These are phyloP conservation scores for Aethina tumida DNA, from an alignment of 1,140 invertebrate genomes.

Conservation along the genomic window DNA sequence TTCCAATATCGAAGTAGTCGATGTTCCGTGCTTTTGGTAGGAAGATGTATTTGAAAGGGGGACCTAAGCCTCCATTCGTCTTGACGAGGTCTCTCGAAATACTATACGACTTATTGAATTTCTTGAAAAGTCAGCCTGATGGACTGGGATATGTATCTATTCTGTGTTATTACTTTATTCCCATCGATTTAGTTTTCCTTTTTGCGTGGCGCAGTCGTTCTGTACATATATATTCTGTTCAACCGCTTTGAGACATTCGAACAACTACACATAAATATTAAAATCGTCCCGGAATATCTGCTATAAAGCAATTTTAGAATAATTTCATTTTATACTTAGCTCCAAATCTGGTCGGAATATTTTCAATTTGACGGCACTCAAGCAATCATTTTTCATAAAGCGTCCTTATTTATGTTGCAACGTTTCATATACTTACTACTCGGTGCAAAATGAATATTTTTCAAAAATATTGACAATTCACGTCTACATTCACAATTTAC, in stretches of 20 bases:
- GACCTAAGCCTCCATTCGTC: constrained; percentile 14
- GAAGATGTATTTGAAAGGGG: neutral
- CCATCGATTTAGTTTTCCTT: constrained; percentile 26
- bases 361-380: too few species aligned
- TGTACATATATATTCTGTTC: constrained; percentile 18
- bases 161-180: constrained; percentile 30
- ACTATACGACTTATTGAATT: constrained; percentile 23
- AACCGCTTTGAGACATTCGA: constrained; percentile 14
- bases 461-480: too few species aligned
- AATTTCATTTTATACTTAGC: too few species aligned
- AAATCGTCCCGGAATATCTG: constrained; percentile 3
- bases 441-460: too few species aligned
- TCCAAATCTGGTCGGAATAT: too few species aligned
- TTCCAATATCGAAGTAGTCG: neutral
- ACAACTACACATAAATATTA: constrained; percentile 19
- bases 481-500: too few species aligned
- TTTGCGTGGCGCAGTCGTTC: constrained; percentile 17
- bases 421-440: too few species aligned
- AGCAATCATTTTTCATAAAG: too few species aligned
- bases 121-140: constrained; percentile 17
- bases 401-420: too few species aligned
- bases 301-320: too few species aligned
- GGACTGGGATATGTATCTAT: constrained; percentile 25
- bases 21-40: constrained; percentile 1
- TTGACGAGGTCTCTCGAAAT: constrained; percentile 14